Conservation (phyloP, 2,797 vertebrate genomes). For the Gambelia wislizenii region DNA sequence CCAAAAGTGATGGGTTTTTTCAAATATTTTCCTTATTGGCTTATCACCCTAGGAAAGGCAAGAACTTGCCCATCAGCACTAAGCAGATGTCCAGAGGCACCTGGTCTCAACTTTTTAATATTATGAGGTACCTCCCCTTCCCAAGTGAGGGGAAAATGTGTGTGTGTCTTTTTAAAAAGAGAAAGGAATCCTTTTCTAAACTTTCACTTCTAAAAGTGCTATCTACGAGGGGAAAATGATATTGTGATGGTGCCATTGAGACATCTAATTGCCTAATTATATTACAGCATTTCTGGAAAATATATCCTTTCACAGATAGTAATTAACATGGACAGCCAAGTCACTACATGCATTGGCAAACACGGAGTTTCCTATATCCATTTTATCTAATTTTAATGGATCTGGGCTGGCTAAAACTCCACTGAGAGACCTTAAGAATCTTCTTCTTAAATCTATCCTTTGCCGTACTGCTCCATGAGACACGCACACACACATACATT, state of each 20-base stretch:
- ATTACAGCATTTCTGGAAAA: slow-evolving; percentile 33
- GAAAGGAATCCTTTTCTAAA: neutral
- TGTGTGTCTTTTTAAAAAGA: neutral
- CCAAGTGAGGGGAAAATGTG: neutral
- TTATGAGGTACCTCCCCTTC: neutral
- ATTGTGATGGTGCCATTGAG: neutral
- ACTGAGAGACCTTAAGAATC: neutral
- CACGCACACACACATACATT: neutral
- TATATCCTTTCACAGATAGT: slow-evolving; percentile 29
- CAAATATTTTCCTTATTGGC: neutral
- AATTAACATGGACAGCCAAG: slow-evolving; percentile 40
- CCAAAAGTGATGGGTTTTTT: neutral
- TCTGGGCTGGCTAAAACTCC: neutral
- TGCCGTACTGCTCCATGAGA: neutral
- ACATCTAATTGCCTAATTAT: slow-evolving; percentile 32
- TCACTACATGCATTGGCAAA: slow-evolving; percentile 20
- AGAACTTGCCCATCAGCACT: neutral
- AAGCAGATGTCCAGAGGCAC: neutral
- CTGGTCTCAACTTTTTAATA: neutral
- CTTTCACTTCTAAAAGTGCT: neutral
- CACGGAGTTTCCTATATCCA: slow-evolving; percentile 2
- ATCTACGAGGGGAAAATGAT: slow-evolving; percentile 1
- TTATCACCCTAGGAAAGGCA: too few species aligned
- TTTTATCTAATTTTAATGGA: slow-evolving; percentile 26
- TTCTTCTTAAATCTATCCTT: slow-evolving; percentile 13